Evolutionary conservation across 1,140 invertebrate genomes (phyloP).

Genomic region (Ceratina japonica): DNA sequence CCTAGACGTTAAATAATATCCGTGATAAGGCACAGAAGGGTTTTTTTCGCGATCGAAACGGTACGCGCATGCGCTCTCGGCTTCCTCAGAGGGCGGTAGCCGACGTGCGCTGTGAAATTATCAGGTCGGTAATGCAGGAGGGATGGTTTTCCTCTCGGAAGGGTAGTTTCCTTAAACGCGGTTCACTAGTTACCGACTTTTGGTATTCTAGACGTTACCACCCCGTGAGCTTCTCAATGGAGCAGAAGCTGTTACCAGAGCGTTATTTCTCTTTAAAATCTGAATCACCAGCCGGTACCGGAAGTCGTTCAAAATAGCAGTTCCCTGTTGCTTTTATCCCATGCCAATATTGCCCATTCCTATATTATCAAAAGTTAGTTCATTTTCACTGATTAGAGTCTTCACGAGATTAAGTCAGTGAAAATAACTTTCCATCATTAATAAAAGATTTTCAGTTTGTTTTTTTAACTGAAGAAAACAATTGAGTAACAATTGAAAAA

Average conservation of each 20-base stretch:
- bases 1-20: conserved; percentile 18
- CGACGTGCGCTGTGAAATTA: neutral
- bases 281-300: neutral
- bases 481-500: too few species aligned
- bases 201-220: neutral
- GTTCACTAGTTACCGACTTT: conserved; percentile 39
- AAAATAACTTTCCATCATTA: too few species aligned
- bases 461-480: too few species aligned
- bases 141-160: conserved; percentile 24
- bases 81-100: conserved; percentile 64
- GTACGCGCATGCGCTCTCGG: conserved; percentile 72
- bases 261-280: neutral
- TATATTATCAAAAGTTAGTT: neutral
- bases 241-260: neutral
- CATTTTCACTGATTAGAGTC: neutral
- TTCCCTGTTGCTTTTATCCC: neutral
- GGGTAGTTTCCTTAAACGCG: conserved; percentile 16
- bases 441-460: too few species aligned
- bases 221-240: neutral
- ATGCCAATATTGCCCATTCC: neutral
- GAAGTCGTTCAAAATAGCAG: neutral
- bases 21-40: conserved; percentile 38
- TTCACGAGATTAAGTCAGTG: too few species aligned
- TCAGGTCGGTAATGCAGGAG: conserved; percentile 65
- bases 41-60: conserved; percentile 69